Evolutionary conservation across 2,888 invertebrate species (phyloP).

Genomic region (Pandemis cinnamomeana): DNA sequence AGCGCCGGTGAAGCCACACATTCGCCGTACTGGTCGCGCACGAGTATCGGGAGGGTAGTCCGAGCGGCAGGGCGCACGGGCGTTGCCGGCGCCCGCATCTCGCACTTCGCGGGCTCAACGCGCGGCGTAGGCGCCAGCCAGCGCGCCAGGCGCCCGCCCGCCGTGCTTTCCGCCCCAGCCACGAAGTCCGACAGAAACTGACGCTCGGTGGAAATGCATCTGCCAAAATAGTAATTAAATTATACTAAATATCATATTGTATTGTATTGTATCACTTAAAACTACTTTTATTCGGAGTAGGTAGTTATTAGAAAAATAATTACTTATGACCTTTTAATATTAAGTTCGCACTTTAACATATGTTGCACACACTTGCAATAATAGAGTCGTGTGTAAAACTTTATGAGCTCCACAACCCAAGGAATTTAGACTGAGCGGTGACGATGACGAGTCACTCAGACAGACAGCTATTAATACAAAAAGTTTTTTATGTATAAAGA

Average conservation of each 20-base stretch:
- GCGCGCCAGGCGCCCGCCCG: constrained; percentile 96
- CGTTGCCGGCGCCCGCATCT: constrained; percentile 89
- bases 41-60: constrained; percentile 86
- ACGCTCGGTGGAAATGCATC: constrained; percentile 94
- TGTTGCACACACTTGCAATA: too few relatives aligned
- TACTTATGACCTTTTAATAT: too few relatives aligned
- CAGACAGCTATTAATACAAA: neutral
- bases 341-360: too few relatives aligned
- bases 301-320: too few relatives aligned
- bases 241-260: neutral
- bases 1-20: constrained; percentile 93
- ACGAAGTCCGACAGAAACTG: constrained; percentile 97
- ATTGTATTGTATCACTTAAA: too few relatives aligned
- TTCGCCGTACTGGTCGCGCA: constrained; percentile 96
- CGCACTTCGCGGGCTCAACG: constrained; percentile 94
- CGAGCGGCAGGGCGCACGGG: constrained; percentile 87
- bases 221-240: constrained; percentile 57
- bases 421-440: too few relatives aligned
- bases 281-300: too few relatives aligned
- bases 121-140: constrained; percentile 98
- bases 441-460: neutral
- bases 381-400: too few relatives aligned
- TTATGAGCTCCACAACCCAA: too few relatives aligned
- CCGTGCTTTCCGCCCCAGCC: constrained; percentile 91
- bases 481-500: neutral